Evolutionary conservation across 2,888 invertebrate species (phyloP), one percentile per base, ranked within the genome.

Genomic region (Crocallis elinguaria): DNA sequence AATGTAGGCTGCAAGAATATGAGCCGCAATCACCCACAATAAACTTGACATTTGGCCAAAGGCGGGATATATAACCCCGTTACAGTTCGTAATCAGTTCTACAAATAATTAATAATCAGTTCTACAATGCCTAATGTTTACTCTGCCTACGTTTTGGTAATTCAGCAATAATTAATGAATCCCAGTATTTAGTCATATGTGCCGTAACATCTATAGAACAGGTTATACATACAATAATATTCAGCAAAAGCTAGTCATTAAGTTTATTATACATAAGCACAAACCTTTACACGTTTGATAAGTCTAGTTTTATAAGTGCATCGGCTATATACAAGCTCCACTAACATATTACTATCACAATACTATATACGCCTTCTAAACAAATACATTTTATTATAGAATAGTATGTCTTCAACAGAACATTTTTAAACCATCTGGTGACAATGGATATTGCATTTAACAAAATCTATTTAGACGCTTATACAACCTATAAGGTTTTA

Each of bases 91-190:
- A 19, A 19, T 19, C 19, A 6, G n/a, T n/a, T n/a, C n/a, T n/a
- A n/a, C n/a, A n/a, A n/a, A n/a, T n/a, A n/a, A n/a, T n/a, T n/a
- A n/a, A n/a, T n/a, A n/a, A n/a, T n/a, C n/a, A n/a, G n/a, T n/a
- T n/a, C n/a, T n/a, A n/a, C n/a, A n/a, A n/a, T n/a, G n/a, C n/a
- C n/a, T n/a, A n/a, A n/a, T n/a, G n/a, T 12, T 36, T 21, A 19
- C 14, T 21, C 11, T 2, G 14, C 23, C 25, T 17, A 35, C 63
- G 65, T 74, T 79, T 84, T 84, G 86, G 86, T 75, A 86, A 89
- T 86, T 88, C 88, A 88, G 86, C 89, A 85, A 82, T 70, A 63
- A 75, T 77, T 73, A 67, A 78, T 75, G 73, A 73, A 75, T 74
- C 70, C 61, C 64, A 64, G 23, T 48, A 32, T 17, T 35, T n/a